Conservation (phyloP, 2,113 vertebrate species). For the Tachycineta bicolor region DNA sequence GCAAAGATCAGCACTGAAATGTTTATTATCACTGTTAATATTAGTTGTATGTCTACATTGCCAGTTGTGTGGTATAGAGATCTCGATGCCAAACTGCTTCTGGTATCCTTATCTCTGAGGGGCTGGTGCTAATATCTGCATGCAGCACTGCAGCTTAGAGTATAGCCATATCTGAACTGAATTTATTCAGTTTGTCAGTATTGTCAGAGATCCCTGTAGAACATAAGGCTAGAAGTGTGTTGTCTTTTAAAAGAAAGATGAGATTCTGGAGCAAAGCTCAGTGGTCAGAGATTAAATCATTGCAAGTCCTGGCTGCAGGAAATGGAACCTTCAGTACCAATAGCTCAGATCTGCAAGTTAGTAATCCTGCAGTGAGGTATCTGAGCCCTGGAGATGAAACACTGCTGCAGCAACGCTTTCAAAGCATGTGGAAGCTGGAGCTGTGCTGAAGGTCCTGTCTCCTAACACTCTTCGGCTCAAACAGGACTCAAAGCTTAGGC, state of each 20-base stretch:
- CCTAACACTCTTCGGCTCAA: not conserved
- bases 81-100: not conserved
- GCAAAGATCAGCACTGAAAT: not conserved
- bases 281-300: not conserved
- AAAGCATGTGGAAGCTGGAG: not conserved
- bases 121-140: not conserved
- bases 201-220: not conserved
- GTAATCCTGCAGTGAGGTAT: not conserved
- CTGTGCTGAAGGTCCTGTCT: not conserved
- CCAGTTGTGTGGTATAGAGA: not conserved
- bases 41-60: not conserved
- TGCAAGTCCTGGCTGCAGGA: not conserved
- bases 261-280: not conserved
- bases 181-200: not conserved
- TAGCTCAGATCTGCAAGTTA: not conserved
- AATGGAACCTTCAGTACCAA: not conserved
- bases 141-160: not conserved
- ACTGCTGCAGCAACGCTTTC: not conserved
- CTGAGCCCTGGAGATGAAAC: not conserved
- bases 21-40: not conserved
- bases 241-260: not conserved
- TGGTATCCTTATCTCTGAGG: not conserved
- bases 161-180: not conserved
- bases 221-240: not conserved
- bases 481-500: not conserved